phyloP scores from a whole-genome alignment of 2,797 vertebrate species.

The Melanogrammus aeglefinus region DNA sequence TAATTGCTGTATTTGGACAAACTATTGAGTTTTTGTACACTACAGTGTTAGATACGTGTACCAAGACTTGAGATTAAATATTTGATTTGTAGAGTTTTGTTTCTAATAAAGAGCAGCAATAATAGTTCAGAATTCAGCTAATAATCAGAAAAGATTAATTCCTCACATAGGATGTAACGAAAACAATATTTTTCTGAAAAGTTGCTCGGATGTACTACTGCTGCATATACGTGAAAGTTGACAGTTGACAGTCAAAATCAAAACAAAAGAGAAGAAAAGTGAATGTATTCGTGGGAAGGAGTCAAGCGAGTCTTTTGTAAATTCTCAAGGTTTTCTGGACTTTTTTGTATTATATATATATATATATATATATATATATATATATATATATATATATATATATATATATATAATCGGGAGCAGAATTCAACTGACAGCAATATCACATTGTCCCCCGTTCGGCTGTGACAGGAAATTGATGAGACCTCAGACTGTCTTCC shows the following conservation, averaged over 20 bases:
- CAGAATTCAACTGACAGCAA: constrained; percentile 3
- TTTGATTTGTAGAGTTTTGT: not conserved
- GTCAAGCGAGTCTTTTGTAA: not conserved
- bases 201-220: not conserved
- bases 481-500: constrained; percentile 3
- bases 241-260: not conserved
- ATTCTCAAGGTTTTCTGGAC: not conserved
- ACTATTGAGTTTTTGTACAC: not conserved
- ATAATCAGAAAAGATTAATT: not conserved
- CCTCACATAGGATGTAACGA: not conserved
- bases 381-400: not conserved
- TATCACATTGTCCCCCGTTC: constrained; percentile 6
- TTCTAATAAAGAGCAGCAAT: not conserved
- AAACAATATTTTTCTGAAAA: not conserved
- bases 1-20: not conserved
- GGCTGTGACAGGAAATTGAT: constrained; percentile 16
- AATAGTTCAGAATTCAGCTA: not conserved
- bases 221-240: not conserved
- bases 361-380: not conserved
- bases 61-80: not conserved
- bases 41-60: not conserved
- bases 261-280: not conserved
- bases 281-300: not conserved
- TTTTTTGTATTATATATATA: not conserved
- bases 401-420: not conserved